phyloP scores from a whole-genome alignment of 1,140 invertebrate species.

The Hypothenemus hampei region DNA sequence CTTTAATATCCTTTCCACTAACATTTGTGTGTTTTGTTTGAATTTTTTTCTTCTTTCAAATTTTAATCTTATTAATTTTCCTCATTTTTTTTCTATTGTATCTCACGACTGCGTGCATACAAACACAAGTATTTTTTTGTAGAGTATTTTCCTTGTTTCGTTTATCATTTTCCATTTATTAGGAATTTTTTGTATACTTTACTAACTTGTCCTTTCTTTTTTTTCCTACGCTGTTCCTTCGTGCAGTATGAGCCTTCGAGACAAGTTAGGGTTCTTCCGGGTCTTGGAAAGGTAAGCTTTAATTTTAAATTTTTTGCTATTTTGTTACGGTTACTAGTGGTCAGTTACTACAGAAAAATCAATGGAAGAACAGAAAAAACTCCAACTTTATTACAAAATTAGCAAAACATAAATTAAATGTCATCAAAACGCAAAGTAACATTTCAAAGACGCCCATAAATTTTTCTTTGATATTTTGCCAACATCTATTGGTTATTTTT shows the following conservation, averaged over 20 bases:
- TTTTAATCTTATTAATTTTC: conserved; percentile 6
- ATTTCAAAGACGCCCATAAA: conserved; percentile 7
- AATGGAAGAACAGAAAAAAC: too few species aligned
- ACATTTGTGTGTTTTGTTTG: conserved; percentile 5
- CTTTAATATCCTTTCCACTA: conserved; percentile 4
- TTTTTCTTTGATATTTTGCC: conserved; percentile 1
- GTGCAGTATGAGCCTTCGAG: conserved; percentile 37
- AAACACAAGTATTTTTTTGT: conserved; percentile 13
- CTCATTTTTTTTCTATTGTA: background rate
- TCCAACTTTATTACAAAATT: too few species aligned
- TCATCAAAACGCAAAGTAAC: background rate
- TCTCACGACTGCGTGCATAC: background rate
- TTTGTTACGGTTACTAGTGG: conserved; percentile 1
- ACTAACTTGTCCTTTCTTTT: conserved; percentile 31
- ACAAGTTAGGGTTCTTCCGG: conserved; percentile 44
- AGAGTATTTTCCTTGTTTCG: background rate
- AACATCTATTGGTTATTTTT: background rate
- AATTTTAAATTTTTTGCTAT: conserved; percentile 8
- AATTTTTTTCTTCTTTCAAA: conserved; percentile 5
- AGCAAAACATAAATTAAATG: too few species aligned
- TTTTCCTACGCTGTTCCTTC: conserved; percentile 23
- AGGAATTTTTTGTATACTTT: conserved; percentile 13
- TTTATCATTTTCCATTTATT: conserved; percentile 1
- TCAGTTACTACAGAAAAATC: too few species aligned
- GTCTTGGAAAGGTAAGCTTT: conserved; percentile 44